These are phyloP conservation scores for Rhinopomastus cyanomelas DNA, from an alignment of 2,113 vertebrate species.

Conservation along the genomic window DNA sequence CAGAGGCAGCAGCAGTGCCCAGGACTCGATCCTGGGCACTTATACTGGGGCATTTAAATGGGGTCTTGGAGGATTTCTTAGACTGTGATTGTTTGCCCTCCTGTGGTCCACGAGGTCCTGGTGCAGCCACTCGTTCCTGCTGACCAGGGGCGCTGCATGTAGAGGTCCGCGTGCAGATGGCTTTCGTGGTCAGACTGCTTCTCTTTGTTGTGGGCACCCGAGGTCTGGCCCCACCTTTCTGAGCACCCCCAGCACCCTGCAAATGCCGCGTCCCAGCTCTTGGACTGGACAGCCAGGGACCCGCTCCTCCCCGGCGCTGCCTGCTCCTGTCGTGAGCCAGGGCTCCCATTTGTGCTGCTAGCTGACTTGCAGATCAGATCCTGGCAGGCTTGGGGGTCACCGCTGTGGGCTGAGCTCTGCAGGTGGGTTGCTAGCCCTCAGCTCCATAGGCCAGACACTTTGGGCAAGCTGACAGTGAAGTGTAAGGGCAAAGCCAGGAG, in stretches of 20 bases:
- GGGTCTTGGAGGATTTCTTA: slow-evolving; percentile 12
- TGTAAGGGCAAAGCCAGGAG: not conserved
- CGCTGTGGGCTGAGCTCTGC: not conserved
- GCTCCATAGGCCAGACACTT: not conserved
- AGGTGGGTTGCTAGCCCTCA: not conserved
- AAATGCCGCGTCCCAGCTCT: not conserved
- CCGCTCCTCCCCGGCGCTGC: not conserved
- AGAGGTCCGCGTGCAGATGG: not conserved
- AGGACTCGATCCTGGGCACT: not conserved
- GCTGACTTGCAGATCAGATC: not conserved
- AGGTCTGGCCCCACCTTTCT: not conserved
- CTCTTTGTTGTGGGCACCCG: fast-evolving
- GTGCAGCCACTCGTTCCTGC: not conserved
- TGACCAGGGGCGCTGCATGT: not conserved
- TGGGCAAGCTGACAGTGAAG: fast-evolving
- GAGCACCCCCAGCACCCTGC: fast-evolving
- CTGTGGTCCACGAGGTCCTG: not conserved
- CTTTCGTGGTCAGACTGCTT: not conserved
- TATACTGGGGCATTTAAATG: slow-evolving; percentile 21
- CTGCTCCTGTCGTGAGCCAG: not conserved
- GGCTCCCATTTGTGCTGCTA: not conserved
- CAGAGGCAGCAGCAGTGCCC: not conserved
- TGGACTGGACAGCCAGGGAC: not conserved
- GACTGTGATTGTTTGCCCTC: not conserved
- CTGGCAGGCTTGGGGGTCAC: not conserved